Evolutionary conservation across 2,113 vertebrate species (phyloP).

Genomic region (Platanista minor): DNA sequence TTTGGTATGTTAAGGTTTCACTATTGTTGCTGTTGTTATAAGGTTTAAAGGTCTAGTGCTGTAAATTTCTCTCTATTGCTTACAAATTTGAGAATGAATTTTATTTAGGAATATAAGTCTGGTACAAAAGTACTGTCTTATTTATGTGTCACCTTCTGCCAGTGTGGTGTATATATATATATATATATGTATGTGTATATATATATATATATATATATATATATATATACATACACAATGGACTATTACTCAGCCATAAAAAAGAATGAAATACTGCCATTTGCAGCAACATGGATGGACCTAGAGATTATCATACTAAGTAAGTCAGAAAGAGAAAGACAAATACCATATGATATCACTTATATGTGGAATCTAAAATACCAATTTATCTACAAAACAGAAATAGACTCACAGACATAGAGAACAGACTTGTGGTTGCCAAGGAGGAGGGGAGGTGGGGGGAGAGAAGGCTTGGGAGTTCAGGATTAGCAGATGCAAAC

Average conservation of each 20-base stretch:
- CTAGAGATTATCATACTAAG: neutral
- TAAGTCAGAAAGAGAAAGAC: neutral
- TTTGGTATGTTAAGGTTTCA: neutral
- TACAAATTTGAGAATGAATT: neutral
- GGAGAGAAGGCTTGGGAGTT: neutral
- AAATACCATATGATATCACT: neutral
- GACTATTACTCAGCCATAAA: neutral
- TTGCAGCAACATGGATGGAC: neutral
- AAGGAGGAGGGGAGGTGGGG: neutral
- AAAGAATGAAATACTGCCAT: neutral
- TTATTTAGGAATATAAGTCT: neutral
- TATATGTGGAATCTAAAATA: neutral
- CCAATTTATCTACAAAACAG: neutral
- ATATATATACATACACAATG: neutral
- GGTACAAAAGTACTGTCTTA: neutral
- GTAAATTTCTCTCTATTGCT: neutral
- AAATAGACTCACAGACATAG: neutral
- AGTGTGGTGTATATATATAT: neutral
- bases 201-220: neutral
- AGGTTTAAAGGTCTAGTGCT: neutral
- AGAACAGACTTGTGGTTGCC: neutral
- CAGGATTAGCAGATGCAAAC: neutral
- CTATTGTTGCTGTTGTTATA: neutral
- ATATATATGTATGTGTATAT: neutral
- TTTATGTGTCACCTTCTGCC: neutral